Conservation (phyloP, 1,140 invertebrate genomes). For the Magallana angulata region DNA sequence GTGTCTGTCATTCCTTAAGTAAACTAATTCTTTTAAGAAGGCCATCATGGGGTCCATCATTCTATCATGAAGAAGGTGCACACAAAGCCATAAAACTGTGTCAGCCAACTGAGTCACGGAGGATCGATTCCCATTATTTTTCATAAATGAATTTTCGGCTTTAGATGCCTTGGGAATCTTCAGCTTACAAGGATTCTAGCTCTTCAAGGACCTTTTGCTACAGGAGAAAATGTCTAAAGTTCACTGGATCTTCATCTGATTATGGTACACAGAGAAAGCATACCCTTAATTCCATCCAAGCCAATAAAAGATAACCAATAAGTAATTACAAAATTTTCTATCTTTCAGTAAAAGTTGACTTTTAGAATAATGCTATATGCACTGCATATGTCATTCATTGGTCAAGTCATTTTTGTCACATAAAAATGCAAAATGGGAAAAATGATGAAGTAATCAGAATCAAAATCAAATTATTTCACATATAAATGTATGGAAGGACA, state of each 20-base stretch:
- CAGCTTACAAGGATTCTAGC: not conserved
- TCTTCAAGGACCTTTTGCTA: not conserved
- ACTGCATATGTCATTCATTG: not conserved
- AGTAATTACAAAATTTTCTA: not conserved
- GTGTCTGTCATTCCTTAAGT: slow-evolving; percentile 32
- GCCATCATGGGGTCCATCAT: slow-evolving; percentile 32
- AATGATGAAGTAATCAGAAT: not conserved
- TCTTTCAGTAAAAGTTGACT: not conserved
- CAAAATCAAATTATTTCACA: not conserved
- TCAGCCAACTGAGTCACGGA: slow-evolving; percentile 5
- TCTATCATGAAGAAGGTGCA: slow-evolving; percentile 17
- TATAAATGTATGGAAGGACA: not conserved
- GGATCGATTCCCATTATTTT: slow-evolving; percentile 34
- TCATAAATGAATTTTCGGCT: slow-evolving; percentile 29
- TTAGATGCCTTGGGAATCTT: slow-evolving; percentile 22
- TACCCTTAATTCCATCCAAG: not conserved
- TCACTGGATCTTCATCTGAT: not conserved
- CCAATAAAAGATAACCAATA: not conserved
- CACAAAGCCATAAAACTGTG: slow-evolving; percentile 30
- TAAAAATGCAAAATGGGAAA: not conserved
- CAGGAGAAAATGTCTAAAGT: not conserved
- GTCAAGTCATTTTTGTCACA: slow-evolving; percentile 1
- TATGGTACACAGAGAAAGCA: not conserved
- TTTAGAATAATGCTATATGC: not conserved
- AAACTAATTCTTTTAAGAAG: slow-evolving; percentile 33